Percentiles rank a stretch among this genome's conserved stretches.
Conservation (phyloP, 2,797 vertebrate species). For the Hippoglossus hippoglossus region DNA sequence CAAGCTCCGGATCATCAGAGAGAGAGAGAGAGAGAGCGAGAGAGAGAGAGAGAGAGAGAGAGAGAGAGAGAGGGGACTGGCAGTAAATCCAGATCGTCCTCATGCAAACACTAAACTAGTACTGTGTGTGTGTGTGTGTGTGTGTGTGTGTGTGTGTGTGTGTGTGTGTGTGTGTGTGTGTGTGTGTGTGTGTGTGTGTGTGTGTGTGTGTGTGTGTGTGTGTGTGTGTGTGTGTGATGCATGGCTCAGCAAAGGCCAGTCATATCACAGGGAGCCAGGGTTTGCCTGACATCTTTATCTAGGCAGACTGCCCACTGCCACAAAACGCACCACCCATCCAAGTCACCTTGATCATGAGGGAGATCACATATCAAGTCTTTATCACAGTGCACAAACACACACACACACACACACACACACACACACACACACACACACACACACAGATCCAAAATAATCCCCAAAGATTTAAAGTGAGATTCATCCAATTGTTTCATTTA, state of each 20-base stretch:
- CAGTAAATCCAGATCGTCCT: constrained; percentile 7
- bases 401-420: not conserved
- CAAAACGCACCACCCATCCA: constrained; percentile 35
- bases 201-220: not conserved
- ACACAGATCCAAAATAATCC: no score
- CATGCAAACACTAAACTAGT: constrained; percentile 23
- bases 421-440: no score
- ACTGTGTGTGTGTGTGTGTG: constrained; percentile 21
- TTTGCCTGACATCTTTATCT: constrained; percentile 59
- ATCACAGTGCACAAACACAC: constrained; percentile 7
- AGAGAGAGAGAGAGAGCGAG: no score
- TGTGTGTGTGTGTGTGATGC: constrained; percentile 1
- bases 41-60: no score
- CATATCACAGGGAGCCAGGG: constrained; percentile 51
- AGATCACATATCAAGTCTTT: constrained; percentile 46
- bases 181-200: no score
- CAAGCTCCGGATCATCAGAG: constrained; percentile 47
- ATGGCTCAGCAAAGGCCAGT: constrained; percentile 27
- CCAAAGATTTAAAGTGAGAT: no score
- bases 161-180: no score
- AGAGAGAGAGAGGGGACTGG: constrained; percentile 15
- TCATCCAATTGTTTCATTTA: no score
- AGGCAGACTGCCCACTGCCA: constrained; percentile 41
- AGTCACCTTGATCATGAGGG: constrained; percentile 53
- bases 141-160: constrained; percentile 21